Conservation (phyloP, 2,888 invertebrate species). For the Cheilosia pagana region DNA sequence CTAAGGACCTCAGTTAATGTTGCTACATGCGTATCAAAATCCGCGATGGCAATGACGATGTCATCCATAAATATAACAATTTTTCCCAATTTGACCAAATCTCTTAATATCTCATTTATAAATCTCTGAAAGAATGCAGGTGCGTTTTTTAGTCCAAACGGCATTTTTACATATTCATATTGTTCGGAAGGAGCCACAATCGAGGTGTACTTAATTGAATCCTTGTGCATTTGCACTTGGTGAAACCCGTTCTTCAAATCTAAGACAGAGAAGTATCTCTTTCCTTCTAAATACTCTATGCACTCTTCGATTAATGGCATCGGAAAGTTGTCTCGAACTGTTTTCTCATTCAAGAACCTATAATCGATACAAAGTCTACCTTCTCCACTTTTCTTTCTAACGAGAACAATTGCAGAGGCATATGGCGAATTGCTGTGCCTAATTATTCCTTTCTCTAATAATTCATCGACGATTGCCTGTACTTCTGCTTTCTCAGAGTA, state of each 20-base stretch:
- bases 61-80: conserved; percentile 25
- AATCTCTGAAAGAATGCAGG: conserved; percentile 15
- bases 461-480: conserved; percentile 37
- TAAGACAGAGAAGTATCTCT: too few relatives aligned
- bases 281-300: too few relatives aligned
- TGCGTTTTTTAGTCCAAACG: conserved; percentile 28
- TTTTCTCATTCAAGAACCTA: too few relatives aligned
- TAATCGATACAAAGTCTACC: conserved; percentile 11
- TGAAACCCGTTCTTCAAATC: not conserved
- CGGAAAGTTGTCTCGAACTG: too few relatives aligned
- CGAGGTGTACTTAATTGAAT: conserved; percentile 42
- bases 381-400: conserved; percentile 67
- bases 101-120: not conserved
- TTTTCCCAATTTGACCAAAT: conserved; percentile 7
- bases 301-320: too few relatives aligned
- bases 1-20: conserved; percentile 16
- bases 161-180: conserved; percentile 19
- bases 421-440: conserved; percentile 63
- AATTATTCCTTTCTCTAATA: conserved; percentile 54
- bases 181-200: conserved; percentile 26
- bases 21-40: not conserved
- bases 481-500: conserved; percentile 43
- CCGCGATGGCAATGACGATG: not conserved
- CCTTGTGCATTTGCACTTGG: conserved; percentile 30
- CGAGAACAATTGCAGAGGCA: conserved; percentile 69